phyloP scores from a whole-genome alignment of 2,113 vertebrate species.

The Sylvietta virens region DNA sequence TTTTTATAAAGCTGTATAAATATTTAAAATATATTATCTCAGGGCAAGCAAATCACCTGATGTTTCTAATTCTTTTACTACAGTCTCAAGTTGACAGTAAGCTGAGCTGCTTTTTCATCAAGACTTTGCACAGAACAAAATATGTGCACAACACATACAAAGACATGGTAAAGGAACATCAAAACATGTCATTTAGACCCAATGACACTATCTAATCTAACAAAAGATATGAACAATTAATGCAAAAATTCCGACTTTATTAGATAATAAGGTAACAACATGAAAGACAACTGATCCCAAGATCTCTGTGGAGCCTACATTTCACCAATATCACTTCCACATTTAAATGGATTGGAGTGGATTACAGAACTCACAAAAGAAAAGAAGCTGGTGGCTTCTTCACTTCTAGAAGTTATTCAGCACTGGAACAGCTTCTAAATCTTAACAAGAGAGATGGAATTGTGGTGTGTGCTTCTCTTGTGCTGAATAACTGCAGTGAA shows the following conservation, averaged over 20 bases:
- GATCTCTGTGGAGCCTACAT: background rate
- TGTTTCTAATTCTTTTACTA: background rate
- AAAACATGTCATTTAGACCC: background rate
- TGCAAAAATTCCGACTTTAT: background rate
- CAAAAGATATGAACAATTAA: background rate
- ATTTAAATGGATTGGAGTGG: background rate
- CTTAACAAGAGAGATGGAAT: constrained; percentile 1
- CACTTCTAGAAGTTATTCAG: background rate
- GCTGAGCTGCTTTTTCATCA: background rate
- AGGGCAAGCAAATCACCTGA: background rate
- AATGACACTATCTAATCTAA: background rate
- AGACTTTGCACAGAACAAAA: background rate
- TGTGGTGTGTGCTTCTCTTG: background rate
- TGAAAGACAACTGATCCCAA: background rate
- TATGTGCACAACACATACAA: background rate
- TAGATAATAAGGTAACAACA: background rate
- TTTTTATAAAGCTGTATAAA: background rate
- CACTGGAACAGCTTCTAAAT: background rate
- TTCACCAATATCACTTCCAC: background rate
- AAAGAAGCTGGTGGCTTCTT: background rate
- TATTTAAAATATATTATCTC: background rate
- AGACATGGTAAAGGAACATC: background rate
- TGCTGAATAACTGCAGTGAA: constrained; percentile 28
- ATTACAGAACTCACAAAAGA: background rate
- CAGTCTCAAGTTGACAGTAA: background rate